Base-by-base conservation (phyloP, 1,140 invertebrate genomes). In the Sycobia sp. region DNA sequence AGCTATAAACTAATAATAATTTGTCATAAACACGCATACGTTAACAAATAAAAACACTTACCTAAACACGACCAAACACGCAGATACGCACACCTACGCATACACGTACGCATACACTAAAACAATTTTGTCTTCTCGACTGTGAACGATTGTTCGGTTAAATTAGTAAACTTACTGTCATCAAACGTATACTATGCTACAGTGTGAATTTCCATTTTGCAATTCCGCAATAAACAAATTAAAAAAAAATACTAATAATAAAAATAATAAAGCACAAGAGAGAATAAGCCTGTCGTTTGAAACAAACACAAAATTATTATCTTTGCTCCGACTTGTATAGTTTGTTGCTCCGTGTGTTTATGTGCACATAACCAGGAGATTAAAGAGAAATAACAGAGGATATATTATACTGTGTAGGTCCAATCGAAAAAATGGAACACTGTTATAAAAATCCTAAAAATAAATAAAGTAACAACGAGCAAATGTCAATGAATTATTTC, bases 261-360 rank as follows among this genome's bases (percentile, higher is more conserved):
- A n/a, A n/a, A n/a, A 29, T 10, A 32, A 53, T 14, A 13, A 57
- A 57, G 61, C 53, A 51, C 54, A 56, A 50, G 54, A 63, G 61
- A 63, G 61, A 57, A 50, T 63, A 63, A 63, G 61, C 61, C 61
- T 63, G 61, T 56, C 61, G 61, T 63, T 63, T 43, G 36, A 57
- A 50, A 47, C 27, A 55, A 55, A 36, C 36, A 53, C 34, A 60
- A 43, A 49, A 59, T 50, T 59, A 32, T 59, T 25, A 39, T 60
- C 39, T 41, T 50, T 50, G 18, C 36, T 53, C 20, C 16, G 39
- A 60, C 18, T 60, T 53, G 20, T 38, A 51, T 27, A 60, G 16
- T 20, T 60, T 53, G 20, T 25, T 25, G 50, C 34, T 39, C 50
- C 32, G 51, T 50, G 57, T 59, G 57, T 50, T 50, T 50, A 59